A percentile compares a stretch with the other conserved stretches of the same genome.
These are phyloP conservation scores for Chrysomallon squamiferum DNA, from an alignment of 1,140 invertebrate genomes.

Conservation along the genomic window DNA sequence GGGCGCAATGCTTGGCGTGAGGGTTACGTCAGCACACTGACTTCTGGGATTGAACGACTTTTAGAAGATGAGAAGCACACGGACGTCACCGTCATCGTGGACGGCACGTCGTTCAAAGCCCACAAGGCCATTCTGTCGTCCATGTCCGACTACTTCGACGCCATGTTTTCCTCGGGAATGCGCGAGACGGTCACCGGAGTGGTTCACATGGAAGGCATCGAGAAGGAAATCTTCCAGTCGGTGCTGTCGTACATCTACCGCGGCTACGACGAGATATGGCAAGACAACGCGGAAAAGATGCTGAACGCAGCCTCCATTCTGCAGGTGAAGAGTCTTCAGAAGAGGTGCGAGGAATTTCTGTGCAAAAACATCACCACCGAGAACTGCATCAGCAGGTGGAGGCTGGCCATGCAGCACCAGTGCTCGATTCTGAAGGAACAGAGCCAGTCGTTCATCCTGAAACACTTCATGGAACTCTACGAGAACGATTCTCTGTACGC, in stretches of 20 bases:
- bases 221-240: conserved; percentile 39
- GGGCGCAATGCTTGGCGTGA: conserved; percentile 22
- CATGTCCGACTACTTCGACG: conserved; percentile 45
- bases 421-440: conserved; percentile 38
- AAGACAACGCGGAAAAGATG: conserved; percentile 43
- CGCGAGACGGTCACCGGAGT: conserved; percentile 49
- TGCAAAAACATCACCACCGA: conserved; percentile 35
- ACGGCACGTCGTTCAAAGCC: conserved; percentile 29
- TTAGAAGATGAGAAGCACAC: conserved; percentile 14
- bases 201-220: conserved; percentile 50
- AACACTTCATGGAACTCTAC: conserved; percentile 39
- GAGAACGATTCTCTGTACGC: conserved; percentile 38
- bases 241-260: conserved; percentile 50
- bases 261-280: conserved; percentile 38
- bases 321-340: conserved; percentile 48
- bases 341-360: conserved; percentile 47
- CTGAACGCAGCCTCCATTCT: conserved; percentile 45
- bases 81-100: conserved; percentile 33
- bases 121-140: conserved; percentile 40
- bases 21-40: conserved; percentile 37
- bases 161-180: conserved; percentile 56
- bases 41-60: conserved; percentile 10
- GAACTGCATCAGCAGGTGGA: conserved; percentile 51
- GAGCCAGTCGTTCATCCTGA: conserved; percentile 36
- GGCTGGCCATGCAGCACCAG: conserved; percentile 38